Evolutionary conservation across 1,140 invertebrate genomes (phyloP).

Genomic region (Oppia nitens): DNA sequence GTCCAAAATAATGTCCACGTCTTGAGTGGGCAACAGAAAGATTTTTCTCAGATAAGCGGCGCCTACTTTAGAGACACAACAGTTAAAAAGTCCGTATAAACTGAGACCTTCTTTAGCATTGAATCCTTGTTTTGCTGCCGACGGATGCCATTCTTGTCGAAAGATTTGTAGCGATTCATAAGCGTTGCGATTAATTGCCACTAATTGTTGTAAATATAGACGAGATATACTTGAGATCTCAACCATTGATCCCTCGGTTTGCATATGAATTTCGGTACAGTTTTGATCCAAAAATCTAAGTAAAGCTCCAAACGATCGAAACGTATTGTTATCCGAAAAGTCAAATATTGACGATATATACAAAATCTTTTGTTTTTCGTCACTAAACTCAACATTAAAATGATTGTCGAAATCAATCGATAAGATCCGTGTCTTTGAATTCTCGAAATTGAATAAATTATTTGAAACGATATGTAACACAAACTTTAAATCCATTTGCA

Average conservation of each 20-base stretch:
- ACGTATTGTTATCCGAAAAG: slow-evolving; percentile 7
- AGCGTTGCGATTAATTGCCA: slow-evolving; percentile 51
- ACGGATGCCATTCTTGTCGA: slow-evolving; percentile 49
- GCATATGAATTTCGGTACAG: background rate
- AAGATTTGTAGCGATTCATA: slow-evolving; percentile 54
- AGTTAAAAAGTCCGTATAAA: slow-evolving; percentile 18
- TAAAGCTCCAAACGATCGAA: slow-evolving; percentile 7
- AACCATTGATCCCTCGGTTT: background rate
- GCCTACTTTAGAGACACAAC: slow-evolving; percentile 12
- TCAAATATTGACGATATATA: slow-evolving; percentile 1
- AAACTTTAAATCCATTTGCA: background rate
- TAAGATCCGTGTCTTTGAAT: background rate
- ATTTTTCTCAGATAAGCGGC: slow-evolving; percentile 9
- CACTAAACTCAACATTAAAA: background rate
- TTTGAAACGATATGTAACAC: slow-evolving; percentile 3
- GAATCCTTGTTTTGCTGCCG: slow-evolving; percentile 44
- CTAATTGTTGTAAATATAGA: slow-evolving; percentile 17
- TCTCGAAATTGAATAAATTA: background rate
- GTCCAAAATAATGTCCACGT: slow-evolving; percentile 3
- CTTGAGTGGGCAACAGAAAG: slow-evolving; percentile 4
- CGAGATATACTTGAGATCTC: background rate
- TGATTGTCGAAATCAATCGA: background rate
- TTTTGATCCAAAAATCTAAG: slow-evolving; percentile 5
- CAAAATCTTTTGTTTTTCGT: background rate
- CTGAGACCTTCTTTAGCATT: slow-evolving; percentile 46